These are phyloP conservation scores for Neria commutata DNA, from an alignment of 2,888 invertebrate species.

Conservation along the genomic window DNA sequence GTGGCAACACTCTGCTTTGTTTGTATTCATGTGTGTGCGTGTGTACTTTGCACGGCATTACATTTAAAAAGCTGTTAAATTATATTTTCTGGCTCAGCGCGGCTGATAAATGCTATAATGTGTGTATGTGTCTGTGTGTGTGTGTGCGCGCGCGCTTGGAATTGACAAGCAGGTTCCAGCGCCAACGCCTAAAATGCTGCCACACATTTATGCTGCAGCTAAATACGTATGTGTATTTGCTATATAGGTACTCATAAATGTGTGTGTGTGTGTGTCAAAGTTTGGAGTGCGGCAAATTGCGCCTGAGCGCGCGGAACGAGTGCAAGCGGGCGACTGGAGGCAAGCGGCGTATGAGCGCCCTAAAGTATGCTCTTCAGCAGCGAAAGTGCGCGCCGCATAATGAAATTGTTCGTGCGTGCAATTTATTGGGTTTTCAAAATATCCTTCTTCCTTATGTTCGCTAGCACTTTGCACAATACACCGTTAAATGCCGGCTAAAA, in stretches of 20 bases:
- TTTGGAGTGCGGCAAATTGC: not conserved
- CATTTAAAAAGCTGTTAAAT: constrained; percentile 18
- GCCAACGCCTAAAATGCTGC: not conserved
- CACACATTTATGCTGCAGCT: too few species aligned
- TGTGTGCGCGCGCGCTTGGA: not conserved
- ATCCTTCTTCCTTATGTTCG: too few species aligned
- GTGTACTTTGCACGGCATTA: not conserved
- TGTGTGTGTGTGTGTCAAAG: not conserved
- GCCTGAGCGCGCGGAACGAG: too few species aligned
- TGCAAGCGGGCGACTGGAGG: not conserved
- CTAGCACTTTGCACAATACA: too few species aligned
- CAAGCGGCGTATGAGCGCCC: not conserved
- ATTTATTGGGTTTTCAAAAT: constrained; percentile 17
- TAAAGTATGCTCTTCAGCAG: not conserved
- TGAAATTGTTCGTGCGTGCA: constrained; percentile 14
- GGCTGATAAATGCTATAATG: not conserved
- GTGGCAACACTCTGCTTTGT: not conserved
- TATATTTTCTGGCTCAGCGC: not conserved
- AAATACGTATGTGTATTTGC: too few species aligned
- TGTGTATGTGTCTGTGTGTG: not conserved
- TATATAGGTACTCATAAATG: too few species aligned
- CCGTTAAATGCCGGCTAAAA: too few species aligned
- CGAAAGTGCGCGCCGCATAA: not conserved
- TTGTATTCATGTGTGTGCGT: not conserved
- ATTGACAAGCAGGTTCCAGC: not conserved